phyloP scores from a whole-genome alignment of 2,113 vertebrate genomes.

The Paedocypris sp. region DNA sequence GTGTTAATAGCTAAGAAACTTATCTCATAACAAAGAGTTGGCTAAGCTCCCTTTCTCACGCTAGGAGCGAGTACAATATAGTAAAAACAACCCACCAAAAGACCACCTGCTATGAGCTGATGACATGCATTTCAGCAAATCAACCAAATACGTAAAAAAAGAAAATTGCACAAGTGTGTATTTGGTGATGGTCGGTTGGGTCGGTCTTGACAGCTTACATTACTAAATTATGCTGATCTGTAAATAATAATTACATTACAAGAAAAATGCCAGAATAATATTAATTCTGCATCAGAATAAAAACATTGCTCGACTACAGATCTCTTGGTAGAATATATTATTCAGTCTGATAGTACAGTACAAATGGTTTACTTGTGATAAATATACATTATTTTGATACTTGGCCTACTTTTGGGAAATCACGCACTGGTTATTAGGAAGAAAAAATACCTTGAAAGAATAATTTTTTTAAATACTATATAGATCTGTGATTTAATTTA shows the following conservation, averaged over 20 bases:
- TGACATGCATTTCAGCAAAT: no score
- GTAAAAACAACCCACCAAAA: slow-evolving; percentile 14
- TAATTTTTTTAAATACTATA: no score
- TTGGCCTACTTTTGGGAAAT: no score
- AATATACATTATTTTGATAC: no score
- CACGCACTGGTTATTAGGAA: no score
- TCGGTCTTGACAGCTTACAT: slow-evolving; percentile 12
- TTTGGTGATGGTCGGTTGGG: no score
- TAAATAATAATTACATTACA: slow-evolving; percentile 24
- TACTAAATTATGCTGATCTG: slow-evolving; percentile 1
- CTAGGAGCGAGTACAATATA: slow-evolving; percentile 20
- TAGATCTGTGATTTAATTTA: no score
- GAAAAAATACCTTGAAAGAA: no score
- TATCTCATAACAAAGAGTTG: slow-evolving; percentile 21
- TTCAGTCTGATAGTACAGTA: neutral
- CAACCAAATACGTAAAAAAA: no score
- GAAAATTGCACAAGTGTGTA: no score
- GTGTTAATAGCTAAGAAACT: slow-evolving; percentile 26
- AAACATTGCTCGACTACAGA: slow-evolving; percentile 9
- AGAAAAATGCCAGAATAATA: slow-evolving; percentile 3
- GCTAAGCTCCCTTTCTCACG: slow-evolving; percentile 21
- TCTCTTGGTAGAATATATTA: slow-evolving; percentile 5
- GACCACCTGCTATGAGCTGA: neutral
- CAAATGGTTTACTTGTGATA: no score
- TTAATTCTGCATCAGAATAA: neutral